These are phyloP conservation scores for Hemibagrus guttatus DNA, from an alignment of 2,797 vertebrate species.

Conservation along the genomic window DNA sequence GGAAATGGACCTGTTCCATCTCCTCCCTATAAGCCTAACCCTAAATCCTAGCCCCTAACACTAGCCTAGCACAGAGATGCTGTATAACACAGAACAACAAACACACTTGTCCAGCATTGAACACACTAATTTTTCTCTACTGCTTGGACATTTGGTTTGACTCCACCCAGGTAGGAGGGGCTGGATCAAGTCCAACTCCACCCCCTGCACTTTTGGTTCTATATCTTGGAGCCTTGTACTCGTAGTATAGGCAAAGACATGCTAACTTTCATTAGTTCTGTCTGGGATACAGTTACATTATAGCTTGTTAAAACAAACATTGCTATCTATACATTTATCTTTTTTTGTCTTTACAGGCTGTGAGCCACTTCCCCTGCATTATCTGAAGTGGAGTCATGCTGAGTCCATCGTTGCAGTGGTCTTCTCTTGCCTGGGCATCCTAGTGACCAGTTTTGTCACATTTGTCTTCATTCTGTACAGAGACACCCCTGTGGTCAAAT, in stretches of 20 bases:
- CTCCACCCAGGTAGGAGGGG: not conserved
- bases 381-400: constrained; percentile 94
- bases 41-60: not conserved
- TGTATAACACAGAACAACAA: not conserved
- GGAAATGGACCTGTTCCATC: too few species aligned
- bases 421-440: constrained; percentile 87
- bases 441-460: constrained; percentile 90
- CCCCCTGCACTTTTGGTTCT: not conserved
- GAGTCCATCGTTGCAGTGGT: constrained; percentile 95
- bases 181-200: not conserved
- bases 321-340: constrained; percentile 7
- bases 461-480: constrained; percentile 97
- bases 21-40: not conserved
- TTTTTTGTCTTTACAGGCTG: constrained; percentile 77
- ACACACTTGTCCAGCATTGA: not conserved
- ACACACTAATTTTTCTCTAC: not conserved
- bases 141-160: not conserved
- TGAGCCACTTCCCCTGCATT: constrained; percentile 85
- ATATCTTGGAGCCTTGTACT: not conserved
- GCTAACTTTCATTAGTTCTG: not conserved
- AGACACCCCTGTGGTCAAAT: constrained; percentile 97
- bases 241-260: not conserved
- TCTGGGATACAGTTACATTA: not conserved
- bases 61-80: not conserved
- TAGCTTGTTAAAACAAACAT: not conserved